Evolutionary conservation across 2,888 invertebrate species (phyloP), one percentile per base, ranked within the genome.

Genomic region (Cheilosia soror): DNA sequence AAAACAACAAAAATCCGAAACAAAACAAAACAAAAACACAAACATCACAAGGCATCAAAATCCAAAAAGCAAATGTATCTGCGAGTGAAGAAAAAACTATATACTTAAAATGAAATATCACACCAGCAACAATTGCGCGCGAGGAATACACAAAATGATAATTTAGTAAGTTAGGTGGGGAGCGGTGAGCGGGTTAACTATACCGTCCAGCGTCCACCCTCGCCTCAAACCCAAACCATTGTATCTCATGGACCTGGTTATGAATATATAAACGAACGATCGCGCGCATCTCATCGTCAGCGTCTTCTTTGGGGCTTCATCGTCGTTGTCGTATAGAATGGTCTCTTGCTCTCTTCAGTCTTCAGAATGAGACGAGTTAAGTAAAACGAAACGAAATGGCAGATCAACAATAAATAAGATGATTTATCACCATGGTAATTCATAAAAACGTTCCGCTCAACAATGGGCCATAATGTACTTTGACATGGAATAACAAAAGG

Each of bases 381-480:
- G 81, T 81, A 72, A 85, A 81, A 85, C 72, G 81, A 85, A 20
- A 85, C 85, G 76, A 85, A 85, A 85, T 85, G 85, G 85, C 85
- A 85, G 85, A 87, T 87, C 84, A 87, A 87, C 85, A 85, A 85
- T 85, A 85, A 88, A 88, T 88, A 83, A 87, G 87, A 87, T 88
- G 88, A 88, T 88, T 88, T 88, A 88, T 88, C 88, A 88, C 88
- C 87, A 78, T 87, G 87, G 88, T 88, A 88, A 88, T 88, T 88
- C 88, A 88, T 88, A 88, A 88, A 87, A 88, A 85, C 85, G 72
- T 85, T 85, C 82, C 79, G 72, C 72, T 71, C 78, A 88, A 88
- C 88, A 88, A 88, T 88, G 83, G 84, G 77, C 69, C 88, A 88
- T 88, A 88, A 88, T 88, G 88, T 88, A 88, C 88, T 88, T 88